Evolutionary conservation across 2,888 invertebrate species (phyloP).

Genomic region (Phoenoteleia sp.): DNA sequence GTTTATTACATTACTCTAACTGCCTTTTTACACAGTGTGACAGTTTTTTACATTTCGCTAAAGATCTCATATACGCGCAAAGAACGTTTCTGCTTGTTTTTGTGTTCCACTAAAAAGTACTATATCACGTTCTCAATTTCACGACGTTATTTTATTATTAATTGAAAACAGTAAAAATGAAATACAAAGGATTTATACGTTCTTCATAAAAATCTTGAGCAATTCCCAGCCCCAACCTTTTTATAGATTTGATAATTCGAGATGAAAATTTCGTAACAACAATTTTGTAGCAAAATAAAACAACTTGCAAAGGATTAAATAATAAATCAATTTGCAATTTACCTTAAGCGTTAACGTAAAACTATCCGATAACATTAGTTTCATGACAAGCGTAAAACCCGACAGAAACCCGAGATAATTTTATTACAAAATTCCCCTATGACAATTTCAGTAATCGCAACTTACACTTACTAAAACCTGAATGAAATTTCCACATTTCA

Average conservation of each 20-base stretch:
- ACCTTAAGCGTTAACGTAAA: too few species aligned
- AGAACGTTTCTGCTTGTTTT: background rate
- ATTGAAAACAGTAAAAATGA: background rate
- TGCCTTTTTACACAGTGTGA: background rate
- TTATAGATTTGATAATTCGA: too few species aligned
- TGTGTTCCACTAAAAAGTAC: background rate
- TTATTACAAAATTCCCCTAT: background rate
- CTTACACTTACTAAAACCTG: slow-evolving; percentile 8
- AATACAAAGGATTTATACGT: background rate
- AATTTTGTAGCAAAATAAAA: too few species aligned
- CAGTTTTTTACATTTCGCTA: slow-evolving; percentile 16
- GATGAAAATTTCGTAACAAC: too few species aligned
- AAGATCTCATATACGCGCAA: slow-evolving; percentile 7
- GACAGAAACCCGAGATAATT: background rate
- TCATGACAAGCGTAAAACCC: too few species aligned
- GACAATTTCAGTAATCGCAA: too few species aligned
- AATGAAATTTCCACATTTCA: slow-evolving; percentile 23
- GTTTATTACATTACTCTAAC: slow-evolving; percentile 12
- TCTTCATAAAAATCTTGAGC: too few species aligned
- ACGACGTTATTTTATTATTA: background rate
- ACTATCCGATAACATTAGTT: too few species aligned
- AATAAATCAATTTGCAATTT: too few species aligned
- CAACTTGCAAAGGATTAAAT: too few species aligned
- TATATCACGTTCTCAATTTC: background rate
- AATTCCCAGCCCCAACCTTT: too few species aligned